A percentile compares a stretch with the other conserved stretches of the same genome.
phyloP scores from a whole-genome alignment of 1,140 invertebrate species.

The Eupristina koningsbergeri region DNA sequence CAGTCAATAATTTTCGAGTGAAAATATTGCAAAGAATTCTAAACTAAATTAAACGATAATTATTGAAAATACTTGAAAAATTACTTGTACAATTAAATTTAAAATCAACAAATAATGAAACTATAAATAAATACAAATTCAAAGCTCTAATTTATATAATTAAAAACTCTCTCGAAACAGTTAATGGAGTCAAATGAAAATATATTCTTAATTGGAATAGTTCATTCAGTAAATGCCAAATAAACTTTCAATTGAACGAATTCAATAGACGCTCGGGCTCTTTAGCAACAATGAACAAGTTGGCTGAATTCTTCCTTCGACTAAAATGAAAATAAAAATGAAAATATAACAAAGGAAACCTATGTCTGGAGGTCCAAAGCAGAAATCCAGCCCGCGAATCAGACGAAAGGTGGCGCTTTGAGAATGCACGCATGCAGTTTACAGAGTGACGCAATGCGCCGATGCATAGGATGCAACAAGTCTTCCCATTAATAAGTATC shows the following conservation, averaged over 20 bases:
- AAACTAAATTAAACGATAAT: too few relatives aligned
- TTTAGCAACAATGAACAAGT: not conserved
- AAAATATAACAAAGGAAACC: not conserved
- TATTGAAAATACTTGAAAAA: too few relatives aligned
- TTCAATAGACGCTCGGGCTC: not conserved
- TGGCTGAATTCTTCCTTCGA: too few relatives aligned
- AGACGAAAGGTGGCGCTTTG: not conserved
- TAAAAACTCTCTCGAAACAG: not conserved
- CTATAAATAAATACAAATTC: not conserved
- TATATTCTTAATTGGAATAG: not conserved
- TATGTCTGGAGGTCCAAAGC: not conserved
- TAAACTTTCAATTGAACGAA: not conserved
- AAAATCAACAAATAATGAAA: too few relatives aligned
- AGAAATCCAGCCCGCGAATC: not conserved
- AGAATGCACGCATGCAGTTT: slow-evolving; percentile 10
- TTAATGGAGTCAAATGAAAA: not conserved
- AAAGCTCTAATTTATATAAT: not conserved
- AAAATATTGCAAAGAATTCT: too few relatives aligned
- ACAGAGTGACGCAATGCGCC: slow-evolving; percentile 26
- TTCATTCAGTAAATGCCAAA: not conserved
- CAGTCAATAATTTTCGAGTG: too few relatives aligned
- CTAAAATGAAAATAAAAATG: too few relatives aligned
- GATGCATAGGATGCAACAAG: slow-evolving; percentile 52
- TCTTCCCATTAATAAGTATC: slow-evolving; percentile 51
- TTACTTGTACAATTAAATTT: not conserved